Conservation (phyloP, 2,113 vertebrate genomes). For the Spea multiplicata region DNA sequence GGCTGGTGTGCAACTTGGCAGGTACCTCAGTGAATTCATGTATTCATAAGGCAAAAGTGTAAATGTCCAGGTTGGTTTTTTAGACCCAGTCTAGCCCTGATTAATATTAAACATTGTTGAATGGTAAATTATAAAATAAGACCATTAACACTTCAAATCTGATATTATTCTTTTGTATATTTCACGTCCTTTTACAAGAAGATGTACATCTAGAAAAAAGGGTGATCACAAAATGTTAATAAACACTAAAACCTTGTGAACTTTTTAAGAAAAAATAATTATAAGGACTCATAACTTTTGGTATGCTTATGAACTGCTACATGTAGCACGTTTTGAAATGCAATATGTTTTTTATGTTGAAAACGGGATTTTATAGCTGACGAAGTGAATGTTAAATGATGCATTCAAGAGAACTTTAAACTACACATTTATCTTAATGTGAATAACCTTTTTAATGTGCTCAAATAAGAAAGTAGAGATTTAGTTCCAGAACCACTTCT, state of each 20-base stretch:
- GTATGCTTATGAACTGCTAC: conserved; percentile 60
- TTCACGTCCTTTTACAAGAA: conserved; percentile 47
- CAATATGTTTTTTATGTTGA: conserved; percentile 53
- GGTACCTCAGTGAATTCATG: neutral
- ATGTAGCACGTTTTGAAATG: conserved; percentile 61
- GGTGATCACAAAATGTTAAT: conserved; percentile 48
- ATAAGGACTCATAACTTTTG: conserved; percentile 62
- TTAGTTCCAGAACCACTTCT: conserved; percentile 96
- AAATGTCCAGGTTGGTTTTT: neutral
- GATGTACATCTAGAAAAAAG: conserved; percentile 50
- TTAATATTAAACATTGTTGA: neutral
- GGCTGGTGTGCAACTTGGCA: no score
- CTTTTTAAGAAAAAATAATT: conserved; percentile 54
- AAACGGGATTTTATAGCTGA: conserved; percentile 57
- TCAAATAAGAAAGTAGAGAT: conserved; percentile 30
- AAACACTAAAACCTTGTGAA: conserved; percentile 43
- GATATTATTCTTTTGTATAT: conserved; percentile 46
- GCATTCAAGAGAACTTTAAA: conserved; percentile 56
- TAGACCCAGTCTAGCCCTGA: neutral
- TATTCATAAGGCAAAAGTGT: neutral
- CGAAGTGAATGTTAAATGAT: conserved; percentile 62
- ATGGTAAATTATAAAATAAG: neutral
- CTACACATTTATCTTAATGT: conserved; percentile 12
- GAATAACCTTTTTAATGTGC: conserved; percentile 56
- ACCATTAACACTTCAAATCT: neutral